Conservation (phyloP, 2,113 vertebrate species). For the Brachirus orientalis region DNA sequence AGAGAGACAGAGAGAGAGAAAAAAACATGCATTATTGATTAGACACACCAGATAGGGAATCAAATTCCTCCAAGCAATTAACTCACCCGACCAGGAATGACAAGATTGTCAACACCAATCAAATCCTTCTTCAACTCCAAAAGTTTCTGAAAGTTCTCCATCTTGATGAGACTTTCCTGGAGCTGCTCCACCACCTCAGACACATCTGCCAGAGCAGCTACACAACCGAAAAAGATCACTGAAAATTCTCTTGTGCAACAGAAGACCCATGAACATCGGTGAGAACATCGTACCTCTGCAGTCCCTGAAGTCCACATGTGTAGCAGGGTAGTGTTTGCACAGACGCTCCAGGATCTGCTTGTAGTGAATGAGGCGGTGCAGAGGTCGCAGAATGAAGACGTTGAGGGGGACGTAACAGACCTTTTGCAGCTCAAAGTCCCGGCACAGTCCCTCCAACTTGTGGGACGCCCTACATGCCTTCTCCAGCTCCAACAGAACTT, state of each 20-base stretch:
- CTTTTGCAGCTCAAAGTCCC: slow-evolving; percentile 97
- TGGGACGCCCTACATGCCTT: slow-evolving; percentile 85
- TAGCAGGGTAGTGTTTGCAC: slow-evolving; percentile 93
- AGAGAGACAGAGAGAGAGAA: too few species aligned
- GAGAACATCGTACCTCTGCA: slow-evolving; percentile 85
- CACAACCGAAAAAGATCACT: neutral
- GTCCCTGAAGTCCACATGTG: slow-evolving; percentile 92
- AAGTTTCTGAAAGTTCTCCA: slow-evolving; percentile 98
- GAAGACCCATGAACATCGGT: neutral
- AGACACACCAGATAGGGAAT: neutral
- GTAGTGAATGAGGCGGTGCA: slow-evolving; percentile 97
- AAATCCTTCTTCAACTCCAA: slow-evolving; percentile 96
- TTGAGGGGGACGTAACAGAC: slow-evolving; percentile 97
- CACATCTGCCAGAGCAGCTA: slow-evolving; percentile 94
- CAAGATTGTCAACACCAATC: slow-evolving; percentile 92
- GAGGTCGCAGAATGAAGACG: slow-evolving; percentile 93
- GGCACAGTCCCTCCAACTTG: slow-evolving; percentile 87
- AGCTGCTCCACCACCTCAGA: slow-evolving; percentile 93
- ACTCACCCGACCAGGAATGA: slow-evolving; percentile 89
- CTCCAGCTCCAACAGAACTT: slow-evolving; percentile 90
- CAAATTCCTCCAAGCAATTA: neutral
- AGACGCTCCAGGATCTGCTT: slow-evolving; percentile 96
- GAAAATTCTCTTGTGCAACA: too few species aligned
- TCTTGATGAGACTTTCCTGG: slow-evolving; percentile 91
- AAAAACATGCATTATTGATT: neutral